phyloP scores from a whole-genome alignment of 2,797 vertebrate genomes.

The Hybognathus amarus region DNA sequence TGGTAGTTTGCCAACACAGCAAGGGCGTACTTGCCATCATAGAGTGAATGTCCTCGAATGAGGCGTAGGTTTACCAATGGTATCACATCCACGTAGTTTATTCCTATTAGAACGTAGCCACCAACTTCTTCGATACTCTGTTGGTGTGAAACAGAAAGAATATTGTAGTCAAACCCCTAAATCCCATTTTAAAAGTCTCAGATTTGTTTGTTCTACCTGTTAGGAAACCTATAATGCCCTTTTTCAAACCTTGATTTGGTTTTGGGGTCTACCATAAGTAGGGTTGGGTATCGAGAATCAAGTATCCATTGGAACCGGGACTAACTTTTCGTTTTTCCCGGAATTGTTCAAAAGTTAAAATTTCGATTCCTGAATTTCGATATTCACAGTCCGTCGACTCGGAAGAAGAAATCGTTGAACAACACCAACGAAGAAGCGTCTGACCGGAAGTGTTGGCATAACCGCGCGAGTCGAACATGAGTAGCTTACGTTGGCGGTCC shows the following conservation, averaged over 20 bases:
- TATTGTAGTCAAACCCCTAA: not conserved
- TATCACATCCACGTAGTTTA: constrained; percentile 82
- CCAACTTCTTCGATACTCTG: constrained; percentile 92
- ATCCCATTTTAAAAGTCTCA: not conserved
- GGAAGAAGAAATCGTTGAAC: too few relatives aligned
- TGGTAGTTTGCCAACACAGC: constrained; percentile 87
- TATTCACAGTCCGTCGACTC: too few relatives aligned
- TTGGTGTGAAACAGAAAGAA: not conserved
- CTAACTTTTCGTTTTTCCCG: too few relatives aligned
- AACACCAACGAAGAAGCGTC: too few relatives aligned
- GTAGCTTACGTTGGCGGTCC: too few relatives aligned
- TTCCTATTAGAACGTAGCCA: constrained; percentile 90
- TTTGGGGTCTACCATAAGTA: not conserved
- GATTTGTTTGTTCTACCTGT: not conserved
- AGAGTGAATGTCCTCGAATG: constrained; percentile 89
- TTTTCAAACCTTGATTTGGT: not conserved
- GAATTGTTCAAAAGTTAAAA: too few relatives aligned
- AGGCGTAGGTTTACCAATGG: constrained; percentile 87
- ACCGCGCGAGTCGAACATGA: too few relatives aligned
- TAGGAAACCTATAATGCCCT: not conserved
- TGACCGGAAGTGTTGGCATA: too few relatives aligned
- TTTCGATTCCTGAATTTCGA: too few relatives aligned
- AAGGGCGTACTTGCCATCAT: constrained; percentile 80
- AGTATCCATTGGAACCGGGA: too few relatives aligned
- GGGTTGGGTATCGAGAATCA: too few relatives aligned